A percentile compares a stretch with the other conserved stretches of the same genome.
Evolutionary conservation across 37 sponge, comb jelly and placozoan species (phyloP).

Genomic region (Chondrilla cf. caribensis): DNA sequence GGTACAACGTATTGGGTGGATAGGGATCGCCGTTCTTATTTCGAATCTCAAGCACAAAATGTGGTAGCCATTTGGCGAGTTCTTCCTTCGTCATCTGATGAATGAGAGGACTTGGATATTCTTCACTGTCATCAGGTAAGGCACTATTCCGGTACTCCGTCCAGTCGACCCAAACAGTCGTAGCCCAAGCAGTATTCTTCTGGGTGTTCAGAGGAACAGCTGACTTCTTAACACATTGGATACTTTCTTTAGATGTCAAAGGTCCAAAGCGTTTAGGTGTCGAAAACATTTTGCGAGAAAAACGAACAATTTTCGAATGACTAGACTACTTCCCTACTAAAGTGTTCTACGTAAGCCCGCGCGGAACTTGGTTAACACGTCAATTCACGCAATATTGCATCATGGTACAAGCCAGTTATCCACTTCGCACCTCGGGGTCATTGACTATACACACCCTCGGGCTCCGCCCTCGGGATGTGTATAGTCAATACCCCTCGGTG

Average conservation of each 20-base stretch:
- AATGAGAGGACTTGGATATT: neutral
- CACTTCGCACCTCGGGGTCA: too few species aligned
- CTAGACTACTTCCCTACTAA: too few species aligned
- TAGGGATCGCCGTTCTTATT: slow-evolving; percentile 30
- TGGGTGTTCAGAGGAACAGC: neutral
- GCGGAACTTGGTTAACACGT: too few species aligned
- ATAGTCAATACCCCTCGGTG: too few species aligned
- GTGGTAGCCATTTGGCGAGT: slow-evolving; percentile 26
- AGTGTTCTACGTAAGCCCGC: too few species aligned
- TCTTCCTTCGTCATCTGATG: slow-evolving; percentile 14
- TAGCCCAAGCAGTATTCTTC: slow-evolving; percentile 14
- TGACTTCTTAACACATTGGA: neutral
- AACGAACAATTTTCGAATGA: too few species aligned
- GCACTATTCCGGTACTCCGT: neutral
- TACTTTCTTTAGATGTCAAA: neutral
- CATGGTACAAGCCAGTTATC: too few species aligned
- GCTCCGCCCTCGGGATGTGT: too few species aligned
- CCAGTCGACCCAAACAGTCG: neutral
- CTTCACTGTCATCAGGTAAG: neutral
- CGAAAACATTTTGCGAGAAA: too few species aligned
- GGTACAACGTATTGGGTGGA: slow-evolving; percentile 44
- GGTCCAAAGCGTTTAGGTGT: neutral
- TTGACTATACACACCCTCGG: too few species aligned
- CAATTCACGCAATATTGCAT: too few species aligned
- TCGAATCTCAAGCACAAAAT: slow-evolving; percentile 35